Evolutionary conservation across 2,797 vertebrate genomes (phyloP), one percentile per base, ranked within the genome.

Genomic region (Sebastolobus alascanus): DNA sequence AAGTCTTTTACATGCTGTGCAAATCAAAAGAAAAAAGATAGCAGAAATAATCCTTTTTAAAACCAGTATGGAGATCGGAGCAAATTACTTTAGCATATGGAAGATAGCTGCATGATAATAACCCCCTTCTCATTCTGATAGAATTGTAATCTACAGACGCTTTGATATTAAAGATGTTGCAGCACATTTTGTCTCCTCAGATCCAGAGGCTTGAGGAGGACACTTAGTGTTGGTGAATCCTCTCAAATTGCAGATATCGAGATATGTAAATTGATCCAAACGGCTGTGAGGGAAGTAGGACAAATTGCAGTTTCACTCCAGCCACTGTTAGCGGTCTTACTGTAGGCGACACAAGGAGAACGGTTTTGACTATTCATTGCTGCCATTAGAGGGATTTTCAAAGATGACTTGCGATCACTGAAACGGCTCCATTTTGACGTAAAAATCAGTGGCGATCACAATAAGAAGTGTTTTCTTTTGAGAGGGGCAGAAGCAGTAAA

Each of bases 401-500:
- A n/a, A 29, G 22, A 54, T 66, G 72, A 46, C 22, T 5, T 58
- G 7, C 52, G 68, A 4, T 56, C 6, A 43, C 33, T 60, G 1
- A 68, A 77, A 71, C 3, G 8, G 8, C 58, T 68, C 6, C 3
- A 22, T 35, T 68, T 9, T 8, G 7, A 78, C 9, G 66, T 63
- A 31, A 33, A 73, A 73, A 31, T 68, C 11, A 6, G 2, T 33
- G 29, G 27, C 59, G 11, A 18, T 7, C 22, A 43, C 50, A 54
- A 14, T 69, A 22, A 58, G 29, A 14, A 22, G 8, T 60, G 6
- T 58, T 81, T 69, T 60, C 8, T 22, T 60, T 67, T 6, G 20
- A 79, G 29, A 68, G 52, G 12, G 9, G 18, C 13, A 40, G 73
- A 68, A 67, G 56, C 43, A 35, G 33, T 68, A 74, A 74, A 79